Evolutionary conservation across 2,888 invertebrate species (phyloP).

Genomic region (Sycophila texana): DNA sequence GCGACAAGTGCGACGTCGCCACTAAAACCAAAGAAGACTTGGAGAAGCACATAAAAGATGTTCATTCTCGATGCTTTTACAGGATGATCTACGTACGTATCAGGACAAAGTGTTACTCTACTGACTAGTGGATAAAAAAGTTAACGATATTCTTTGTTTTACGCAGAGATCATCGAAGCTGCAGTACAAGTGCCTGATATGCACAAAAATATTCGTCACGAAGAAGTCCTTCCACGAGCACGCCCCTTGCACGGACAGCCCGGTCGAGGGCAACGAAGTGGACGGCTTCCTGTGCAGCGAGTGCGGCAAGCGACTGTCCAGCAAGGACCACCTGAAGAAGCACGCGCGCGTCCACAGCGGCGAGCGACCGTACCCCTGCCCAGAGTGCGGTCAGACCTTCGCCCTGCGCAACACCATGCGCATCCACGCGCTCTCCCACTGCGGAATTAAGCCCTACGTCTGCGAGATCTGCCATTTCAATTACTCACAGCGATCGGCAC

Average conservation of each 20-base stretch:
- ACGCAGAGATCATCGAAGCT: not conserved
- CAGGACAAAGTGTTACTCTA: not conserved
- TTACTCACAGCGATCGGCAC: slow-evolving; percentile 61
- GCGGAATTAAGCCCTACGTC: slow-evolving; percentile 59
- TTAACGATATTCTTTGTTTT: not conserved
- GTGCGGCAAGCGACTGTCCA: slow-evolving; percentile 74
- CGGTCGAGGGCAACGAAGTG: slow-evolving; percentile 71
- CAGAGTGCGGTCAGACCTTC: slow-evolving; percentile 55
- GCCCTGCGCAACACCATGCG: slow-evolving; percentile 51
- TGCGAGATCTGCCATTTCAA: slow-evolving; percentile 58
- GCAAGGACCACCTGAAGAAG: slow-evolving; percentile 57
- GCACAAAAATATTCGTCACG: slow-evolving; percentile 21
- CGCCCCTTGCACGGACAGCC: slow-evolving; percentile 60
- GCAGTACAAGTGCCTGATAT: slow-evolving; percentile 14
- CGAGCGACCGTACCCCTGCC: slow-evolving; percentile 49
- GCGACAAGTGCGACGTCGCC: slow-evolving; percentile 76
- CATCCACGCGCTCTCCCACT: slow-evolving; percentile 58
- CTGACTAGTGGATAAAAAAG: not conserved
- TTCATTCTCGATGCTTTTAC: slow-evolving; percentile 12
- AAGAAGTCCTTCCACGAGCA: slow-evolving; percentile 17
- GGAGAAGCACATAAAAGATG: slow-evolving; percentile 28
- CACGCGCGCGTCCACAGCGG: slow-evolving; percentile 52
- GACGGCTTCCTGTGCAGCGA: slow-evolving; percentile 66
- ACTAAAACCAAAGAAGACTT: slow-evolving; percentile 74
- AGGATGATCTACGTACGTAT: slow-evolving; percentile 17